A percentile compares a stretch with the other conserved stretches of the same genome.
These are phyloP conservation scores for Tiliqua scincoides DNA, from an alignment of 2,113 vertebrate species.

Conservation along the genomic window DNA sequence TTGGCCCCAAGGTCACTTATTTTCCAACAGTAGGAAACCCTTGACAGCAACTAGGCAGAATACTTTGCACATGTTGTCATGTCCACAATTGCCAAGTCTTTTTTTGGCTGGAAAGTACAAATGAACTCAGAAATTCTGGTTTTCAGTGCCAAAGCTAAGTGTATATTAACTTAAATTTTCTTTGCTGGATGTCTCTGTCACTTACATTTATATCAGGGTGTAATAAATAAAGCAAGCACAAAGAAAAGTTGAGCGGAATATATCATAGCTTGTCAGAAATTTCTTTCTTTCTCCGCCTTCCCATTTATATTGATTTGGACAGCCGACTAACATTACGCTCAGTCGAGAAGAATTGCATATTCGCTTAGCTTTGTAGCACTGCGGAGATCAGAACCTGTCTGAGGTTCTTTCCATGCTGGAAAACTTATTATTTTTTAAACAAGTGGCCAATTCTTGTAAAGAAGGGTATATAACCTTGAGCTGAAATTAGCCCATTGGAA, in stretches of 20 bases:
- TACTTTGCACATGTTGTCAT: constrained; percentile 68
- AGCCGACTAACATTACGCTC: not conserved
- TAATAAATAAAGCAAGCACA: constrained; percentile 28
- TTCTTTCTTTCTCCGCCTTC: not conserved
- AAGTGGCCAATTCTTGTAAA: not conserved
- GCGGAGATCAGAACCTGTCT: not conserved
- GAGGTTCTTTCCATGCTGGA: not conserved
- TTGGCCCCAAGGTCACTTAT: not conserved
- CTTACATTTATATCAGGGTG: constrained; percentile 6
- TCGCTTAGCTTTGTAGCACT: not conserved
- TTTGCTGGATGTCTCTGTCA: constrained; percentile 20
- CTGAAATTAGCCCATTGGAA: not conserved
- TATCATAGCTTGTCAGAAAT: constrained; percentile 16
- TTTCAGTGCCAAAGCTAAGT: constrained; percentile 32
- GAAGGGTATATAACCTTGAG: not conserved
- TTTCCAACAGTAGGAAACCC: constrained; percentile 5
- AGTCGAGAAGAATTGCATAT: not conserved
- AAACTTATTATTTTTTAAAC: constrained; percentile 1
- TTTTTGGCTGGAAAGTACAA: constrained; percentile 62
- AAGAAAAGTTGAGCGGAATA: not conserved
- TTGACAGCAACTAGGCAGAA: constrained; percentile 57
- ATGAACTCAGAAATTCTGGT: constrained; percentile 60
- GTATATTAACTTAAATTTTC: constrained; percentile 2
- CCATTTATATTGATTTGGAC: constrained; percentile 6
- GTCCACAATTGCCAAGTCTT: constrained; percentile 68